Evolutionary conservation across 2,113 vertebrate species (phyloP).

Genomic region (Salvator merianae): DNA sequence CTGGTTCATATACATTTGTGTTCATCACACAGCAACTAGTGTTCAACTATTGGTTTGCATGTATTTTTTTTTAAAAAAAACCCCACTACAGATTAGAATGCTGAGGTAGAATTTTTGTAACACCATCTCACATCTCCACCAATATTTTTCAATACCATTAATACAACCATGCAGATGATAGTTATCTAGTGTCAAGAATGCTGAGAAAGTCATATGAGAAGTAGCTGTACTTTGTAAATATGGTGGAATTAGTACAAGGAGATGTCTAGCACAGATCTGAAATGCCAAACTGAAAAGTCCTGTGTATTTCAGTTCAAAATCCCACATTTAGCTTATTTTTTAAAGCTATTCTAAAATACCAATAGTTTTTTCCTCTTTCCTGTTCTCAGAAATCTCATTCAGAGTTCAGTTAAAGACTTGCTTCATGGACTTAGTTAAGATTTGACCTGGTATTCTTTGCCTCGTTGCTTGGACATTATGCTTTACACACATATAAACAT

Average conservation of each 20-base stretch:
- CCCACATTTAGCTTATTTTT: not conserved
- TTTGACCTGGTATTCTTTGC: too few relatives aligned
- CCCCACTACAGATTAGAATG: not conserved
- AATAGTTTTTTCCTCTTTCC: not conserved
- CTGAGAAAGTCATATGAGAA: not conserved
- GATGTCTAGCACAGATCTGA: not conserved
- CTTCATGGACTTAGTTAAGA: too few relatives aligned
- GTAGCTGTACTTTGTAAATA: not conserved
- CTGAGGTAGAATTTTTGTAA: not conserved
- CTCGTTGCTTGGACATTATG: too few relatives aligned
- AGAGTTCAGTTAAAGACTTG: not conserved
- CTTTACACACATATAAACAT: too few relatives aligned
- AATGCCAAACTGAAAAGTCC: not conserved
- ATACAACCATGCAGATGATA: not conserved
- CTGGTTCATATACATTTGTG: not conserved
- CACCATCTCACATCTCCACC: not conserved
- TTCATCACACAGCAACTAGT: too few relatives aligned
- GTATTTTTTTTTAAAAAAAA: not conserved
- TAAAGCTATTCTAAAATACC: not conserved
- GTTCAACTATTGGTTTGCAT: not conserved
- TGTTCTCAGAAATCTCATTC: not conserved
- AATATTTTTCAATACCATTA: not conserved
- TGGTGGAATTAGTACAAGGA: not conserved
- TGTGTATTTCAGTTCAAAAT: not conserved
- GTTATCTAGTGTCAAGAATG: not conserved